Evolutionary conservation across 1,140 invertebrate species (phyloP).

Genomic region (Teleopsis dalmanni): DNA sequence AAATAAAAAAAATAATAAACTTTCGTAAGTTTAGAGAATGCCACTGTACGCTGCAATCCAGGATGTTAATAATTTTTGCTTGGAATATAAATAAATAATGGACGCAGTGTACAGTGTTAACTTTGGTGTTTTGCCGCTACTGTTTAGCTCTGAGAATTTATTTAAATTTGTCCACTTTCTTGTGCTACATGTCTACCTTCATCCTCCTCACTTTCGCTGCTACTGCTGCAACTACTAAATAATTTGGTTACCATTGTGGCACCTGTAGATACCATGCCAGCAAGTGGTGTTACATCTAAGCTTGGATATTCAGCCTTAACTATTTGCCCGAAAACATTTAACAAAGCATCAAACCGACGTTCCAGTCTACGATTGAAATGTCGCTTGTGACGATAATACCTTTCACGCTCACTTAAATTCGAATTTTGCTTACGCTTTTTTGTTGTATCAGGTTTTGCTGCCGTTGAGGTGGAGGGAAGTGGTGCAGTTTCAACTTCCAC

Average conservation of each 20-base stretch:
- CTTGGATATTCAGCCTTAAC: constrained; percentile 23
- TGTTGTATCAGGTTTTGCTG: background rate
- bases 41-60: no score
- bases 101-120: no score
- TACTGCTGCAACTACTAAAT: constrained; percentile 11
- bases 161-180: background rate
- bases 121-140: no score
- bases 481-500: background rate
- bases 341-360: constrained; percentile 23
- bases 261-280: constrained; percentile 1
- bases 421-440: background rate
- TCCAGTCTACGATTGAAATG: constrained; percentile 32
- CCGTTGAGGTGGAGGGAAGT: background rate
- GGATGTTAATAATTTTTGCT: no score
- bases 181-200: background rate
- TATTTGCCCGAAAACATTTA: constrained; percentile 25
- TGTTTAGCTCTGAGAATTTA: no score
- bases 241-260: background rate
- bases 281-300: constrained; percentile 20
- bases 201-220: constrained; percentile 3
- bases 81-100: no score
- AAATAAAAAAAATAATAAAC: no score
- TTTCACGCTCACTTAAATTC: constrained; percentile 15
- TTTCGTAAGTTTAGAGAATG: no score
- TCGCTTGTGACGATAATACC: constrained; percentile 24